Evolutionary conservation across 2,797 vertebrate genomes (phyloP).

Genomic region (Valencia hispanica): DNA sequence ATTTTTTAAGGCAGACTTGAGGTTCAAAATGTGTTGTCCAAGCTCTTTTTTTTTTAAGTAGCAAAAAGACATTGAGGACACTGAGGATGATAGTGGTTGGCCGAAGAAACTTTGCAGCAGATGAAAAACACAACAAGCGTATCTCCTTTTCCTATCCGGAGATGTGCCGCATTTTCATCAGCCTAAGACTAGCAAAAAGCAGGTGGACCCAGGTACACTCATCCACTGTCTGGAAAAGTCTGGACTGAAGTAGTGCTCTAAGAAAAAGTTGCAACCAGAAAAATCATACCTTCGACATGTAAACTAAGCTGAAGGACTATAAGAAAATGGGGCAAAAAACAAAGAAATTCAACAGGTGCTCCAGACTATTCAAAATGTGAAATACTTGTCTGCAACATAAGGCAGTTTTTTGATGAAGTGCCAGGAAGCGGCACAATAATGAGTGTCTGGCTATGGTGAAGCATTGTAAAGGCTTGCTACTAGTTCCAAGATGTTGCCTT

Average conservation of each 20-base stretch:
- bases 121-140: neutral
- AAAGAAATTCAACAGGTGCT: conserved; percentile 13
- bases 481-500: neutral
- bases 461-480: too few species aligned
- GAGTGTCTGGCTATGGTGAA: neutral
- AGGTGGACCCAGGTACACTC: neutral
- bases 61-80: conserved; percentile 43
- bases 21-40: neutral
- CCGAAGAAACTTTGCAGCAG: neutral
- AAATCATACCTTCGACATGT: neutral
- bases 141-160: neutral
- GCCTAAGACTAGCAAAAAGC: too few species aligned
- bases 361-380: conserved; percentile 43
- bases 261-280: neutral
- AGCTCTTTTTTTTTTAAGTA: conserved; percentile 56
- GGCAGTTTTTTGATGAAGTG: neutral
- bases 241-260: too few species aligned
- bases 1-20: neutral
- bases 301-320: neutral
- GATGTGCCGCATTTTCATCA: neutral
- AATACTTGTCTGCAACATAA: conserved; percentile 8
- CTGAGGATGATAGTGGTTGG: neutral
- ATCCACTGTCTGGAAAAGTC: neutral
- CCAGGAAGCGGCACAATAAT: neutral
- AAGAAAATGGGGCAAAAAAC: neutral